Conservation (phyloP, 2,888 invertebrate genomes). For the Prenolepis imparis region DNA sequence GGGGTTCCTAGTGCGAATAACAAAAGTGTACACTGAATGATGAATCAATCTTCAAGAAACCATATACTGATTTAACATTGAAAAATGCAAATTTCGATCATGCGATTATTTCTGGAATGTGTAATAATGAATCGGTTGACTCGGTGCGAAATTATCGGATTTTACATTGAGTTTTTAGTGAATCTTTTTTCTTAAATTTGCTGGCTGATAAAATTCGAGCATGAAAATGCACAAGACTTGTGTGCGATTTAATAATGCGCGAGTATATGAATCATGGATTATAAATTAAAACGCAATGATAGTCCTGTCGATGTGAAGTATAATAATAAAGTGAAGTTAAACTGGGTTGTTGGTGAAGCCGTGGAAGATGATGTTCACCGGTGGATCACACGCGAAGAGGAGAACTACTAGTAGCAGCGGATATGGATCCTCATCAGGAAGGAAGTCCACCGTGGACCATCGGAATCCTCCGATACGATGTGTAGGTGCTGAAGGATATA, state of each 20-base stretch:
- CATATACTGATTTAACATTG: neutral
- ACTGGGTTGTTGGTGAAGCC: neutral
- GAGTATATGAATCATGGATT: conserved; percentile 15
- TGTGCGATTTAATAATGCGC: neutral
- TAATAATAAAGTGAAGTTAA: conserved; percentile 15
- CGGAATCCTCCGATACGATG: conserved; percentile 72
- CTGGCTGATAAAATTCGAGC: neutral
- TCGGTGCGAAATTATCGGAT: conserved; percentile 15
- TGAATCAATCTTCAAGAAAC: too few species aligned
- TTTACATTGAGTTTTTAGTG: conserved; percentile 19
- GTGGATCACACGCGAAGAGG: conserved; percentile 89
- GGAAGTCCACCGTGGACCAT: conserved; percentile 79
- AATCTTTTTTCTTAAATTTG: conserved; percentile 20
- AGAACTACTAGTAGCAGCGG: conserved; percentile 85
- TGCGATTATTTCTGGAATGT: neutral
- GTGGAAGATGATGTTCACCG: conserved; percentile 90
- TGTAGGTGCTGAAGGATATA: conserved; percentile 81
- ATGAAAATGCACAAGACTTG: neutral
- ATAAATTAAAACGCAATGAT: neutral
- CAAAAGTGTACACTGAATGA: too few species aligned
- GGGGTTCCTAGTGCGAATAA: too few species aligned
- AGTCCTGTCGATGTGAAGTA: neutral
- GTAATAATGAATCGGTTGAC: conserved; percentile 17
- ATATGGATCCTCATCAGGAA: conserved; percentile 66
- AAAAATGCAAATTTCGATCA: neutral